These are phyloP conservation scores for Vespertilio murinus DNA, from an alignment of 2,797 vertebrate genomes.

Conservation along the genomic window DNA sequence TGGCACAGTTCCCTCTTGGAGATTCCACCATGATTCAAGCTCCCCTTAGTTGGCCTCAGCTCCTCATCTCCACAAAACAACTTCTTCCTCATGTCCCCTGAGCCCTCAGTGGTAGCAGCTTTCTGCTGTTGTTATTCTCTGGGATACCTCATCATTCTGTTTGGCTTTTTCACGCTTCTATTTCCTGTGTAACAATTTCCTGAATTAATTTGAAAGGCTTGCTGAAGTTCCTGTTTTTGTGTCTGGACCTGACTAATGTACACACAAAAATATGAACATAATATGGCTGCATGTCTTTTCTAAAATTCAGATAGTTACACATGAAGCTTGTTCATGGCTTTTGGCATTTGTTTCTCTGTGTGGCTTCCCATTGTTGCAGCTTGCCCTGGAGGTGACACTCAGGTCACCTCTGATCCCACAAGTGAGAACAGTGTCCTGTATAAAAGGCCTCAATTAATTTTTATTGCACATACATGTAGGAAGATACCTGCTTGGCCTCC, in stretches of 20 bases:
- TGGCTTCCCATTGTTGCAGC: background rate
- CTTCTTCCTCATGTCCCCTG: background rate
- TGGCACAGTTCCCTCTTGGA: background rate
- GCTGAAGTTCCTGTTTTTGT: constrained; percentile 55
- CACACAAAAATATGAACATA: background rate
- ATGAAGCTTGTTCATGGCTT: background rate
- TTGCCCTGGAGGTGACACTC: constrained; percentile 39
- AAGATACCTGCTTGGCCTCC: constrained; percentile 86
- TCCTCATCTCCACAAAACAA: background rate
- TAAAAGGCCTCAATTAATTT: constrained; percentile 86
- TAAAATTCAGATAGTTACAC: constrained; percentile 29
- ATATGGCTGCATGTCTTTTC: background rate
- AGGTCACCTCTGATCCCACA: constrained; percentile 54
- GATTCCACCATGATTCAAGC: background rate
- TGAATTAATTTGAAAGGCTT: constrained; percentile 55
- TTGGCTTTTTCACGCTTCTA: background rate
- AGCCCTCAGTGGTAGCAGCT: background rate
- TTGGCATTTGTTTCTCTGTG: constrained; percentile 25
- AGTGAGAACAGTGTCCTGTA: constrained; percentile 66
- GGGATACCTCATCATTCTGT: background rate
- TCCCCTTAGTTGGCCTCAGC: background rate
- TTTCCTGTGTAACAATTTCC: constrained; percentile 28
- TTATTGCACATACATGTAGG: constrained; percentile 87
- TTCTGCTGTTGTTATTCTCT: background rate
- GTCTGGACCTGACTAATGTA: background rate